phyloP scores from a whole-genome alignment of 1,140 invertebrate species.

The Saccostrea cuccullata region DNA sequence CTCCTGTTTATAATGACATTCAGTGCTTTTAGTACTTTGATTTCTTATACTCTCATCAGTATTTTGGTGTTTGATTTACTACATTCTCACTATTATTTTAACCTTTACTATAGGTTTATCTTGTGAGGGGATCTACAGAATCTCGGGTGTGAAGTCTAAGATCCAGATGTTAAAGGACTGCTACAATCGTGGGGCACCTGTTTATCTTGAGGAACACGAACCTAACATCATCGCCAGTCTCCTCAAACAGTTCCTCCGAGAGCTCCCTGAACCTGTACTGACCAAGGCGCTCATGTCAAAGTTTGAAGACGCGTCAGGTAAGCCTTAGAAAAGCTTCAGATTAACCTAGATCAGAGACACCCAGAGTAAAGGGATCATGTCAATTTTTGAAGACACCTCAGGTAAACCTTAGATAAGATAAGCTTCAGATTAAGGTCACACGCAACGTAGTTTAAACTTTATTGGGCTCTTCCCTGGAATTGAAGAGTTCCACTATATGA shows the following conservation, averaged over 20 bases:
- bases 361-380: too few species aligned
- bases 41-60: too few species aligned
- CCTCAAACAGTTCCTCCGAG: conserved; percentile 92
- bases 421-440: too few species aligned
- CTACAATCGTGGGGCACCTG: conserved; percentile 85
- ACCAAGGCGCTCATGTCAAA: conserved; percentile 89
- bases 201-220: conserved; percentile 89
- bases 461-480: too few species aligned
- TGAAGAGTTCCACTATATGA: too few species aligned
- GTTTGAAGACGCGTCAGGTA: conserved; percentile 90
- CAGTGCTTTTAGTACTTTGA: too few species aligned
- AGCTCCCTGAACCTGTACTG: conserved; percentile 92
- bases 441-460: too few species aligned
- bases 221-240: conserved; percentile 92
- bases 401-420: conserved; percentile 70
- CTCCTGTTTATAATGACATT: too few species aligned
- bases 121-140: conserved; percentile 91
- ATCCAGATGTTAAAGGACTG: conserved; percentile 89
- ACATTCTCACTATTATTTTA: too few species aligned
- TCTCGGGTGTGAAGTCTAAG: conserved; percentile 93
- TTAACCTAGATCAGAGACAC: too few species aligned
- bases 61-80: too few species aligned
- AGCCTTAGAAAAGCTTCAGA: too few species aligned
- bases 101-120: conserved; percentile 82
- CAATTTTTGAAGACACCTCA: conserved; percentile 74